Evolutionary conservation across 2,113 vertebrate species (phyloP).

Genomic region (Chloroceryle aenea): DNA sequence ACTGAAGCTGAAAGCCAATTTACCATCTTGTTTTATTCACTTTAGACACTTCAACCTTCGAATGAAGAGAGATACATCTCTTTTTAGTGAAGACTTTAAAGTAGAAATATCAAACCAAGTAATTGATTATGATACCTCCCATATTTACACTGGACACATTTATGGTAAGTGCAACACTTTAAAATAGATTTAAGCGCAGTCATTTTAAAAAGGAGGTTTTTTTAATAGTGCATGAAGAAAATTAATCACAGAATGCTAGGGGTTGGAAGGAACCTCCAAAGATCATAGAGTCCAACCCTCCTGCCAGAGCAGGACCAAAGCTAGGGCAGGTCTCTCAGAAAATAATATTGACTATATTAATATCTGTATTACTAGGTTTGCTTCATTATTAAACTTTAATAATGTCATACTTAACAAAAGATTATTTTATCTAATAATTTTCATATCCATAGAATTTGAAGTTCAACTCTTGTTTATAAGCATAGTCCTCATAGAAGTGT

Average conservation of each 20-base stretch:
- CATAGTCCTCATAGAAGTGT: not conserved
- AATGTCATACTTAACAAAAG: not conserved
- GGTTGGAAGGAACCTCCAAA: no score
- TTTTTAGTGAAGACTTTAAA: slow-evolving; percentile 91
- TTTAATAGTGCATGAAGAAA: not conserved
- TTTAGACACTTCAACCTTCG: slow-evolving; percentile 92
- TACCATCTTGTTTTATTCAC: not conserved
- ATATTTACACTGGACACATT: slow-evolving; percentile 96
- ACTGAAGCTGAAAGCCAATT: slow-evolving; percentile 1
- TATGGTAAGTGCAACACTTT: slow-evolving; percentile 84
- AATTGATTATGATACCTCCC: slow-evolving; percentile 88
- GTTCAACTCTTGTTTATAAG: not conserved
- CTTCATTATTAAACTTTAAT: not conserved
- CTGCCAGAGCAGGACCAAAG: no score
- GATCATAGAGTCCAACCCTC: no score
- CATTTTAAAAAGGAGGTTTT: not conserved
- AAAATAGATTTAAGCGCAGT: not conserved
- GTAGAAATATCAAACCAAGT: slow-evolving; percentile 88
- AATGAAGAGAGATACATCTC: slow-evolving; percentile 90
- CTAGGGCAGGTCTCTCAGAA: no score
- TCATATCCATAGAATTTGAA: not conserved
- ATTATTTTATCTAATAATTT: not conserved
- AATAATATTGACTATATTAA: no score
- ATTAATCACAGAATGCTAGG: no score
- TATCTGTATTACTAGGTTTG: not conserved